Conservation (phyloP, 2,888 invertebrate species). For the Volucella bombylans region DNA sequence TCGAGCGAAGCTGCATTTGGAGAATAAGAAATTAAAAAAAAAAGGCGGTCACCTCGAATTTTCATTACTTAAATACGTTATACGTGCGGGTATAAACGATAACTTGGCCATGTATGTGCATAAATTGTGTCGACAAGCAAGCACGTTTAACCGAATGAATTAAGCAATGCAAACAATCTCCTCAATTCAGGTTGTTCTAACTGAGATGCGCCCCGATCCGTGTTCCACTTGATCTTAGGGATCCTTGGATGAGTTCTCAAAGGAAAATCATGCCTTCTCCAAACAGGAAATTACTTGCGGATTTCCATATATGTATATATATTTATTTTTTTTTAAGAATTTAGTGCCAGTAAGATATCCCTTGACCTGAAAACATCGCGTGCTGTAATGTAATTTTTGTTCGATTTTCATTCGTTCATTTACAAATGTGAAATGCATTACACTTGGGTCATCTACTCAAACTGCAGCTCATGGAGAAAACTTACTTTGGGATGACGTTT, state of each 20-base stretch:
- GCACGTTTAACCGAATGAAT: constrained; percentile 27
- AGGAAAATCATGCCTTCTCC: background rate
- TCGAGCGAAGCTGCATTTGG: constrained; percentile 36
- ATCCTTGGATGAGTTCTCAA: background rate
- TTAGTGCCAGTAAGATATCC: constrained; percentile 23
- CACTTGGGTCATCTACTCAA: constrained; percentile 33
- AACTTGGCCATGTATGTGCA: constrained; percentile 45
- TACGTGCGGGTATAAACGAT: too few species aligned
- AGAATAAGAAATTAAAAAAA: background rate
- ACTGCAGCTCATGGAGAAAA: background rate
- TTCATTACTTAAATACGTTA: background rate
- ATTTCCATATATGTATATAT: too few species aligned
- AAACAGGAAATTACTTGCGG: constrained; percentile 31
- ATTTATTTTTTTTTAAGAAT: background rate
- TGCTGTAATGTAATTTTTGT: constrained; percentile 45
- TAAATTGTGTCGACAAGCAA: constrained; percentile 53
- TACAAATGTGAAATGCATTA: constrained; percentile 36
- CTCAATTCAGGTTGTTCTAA: background rate
- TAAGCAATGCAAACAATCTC: constrained; percentile 35
- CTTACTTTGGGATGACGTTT: constrained; percentile 50
- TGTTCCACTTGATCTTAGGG: constrained; percentile 16
- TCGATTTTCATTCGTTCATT: background rate
- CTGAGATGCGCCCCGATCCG: background rate
- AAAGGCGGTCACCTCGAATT: constrained; percentile 59
- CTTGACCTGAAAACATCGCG: constrained; percentile 62